Base-by-base conservation (phyloP, 2,888 invertebrate genomes). In the Heterodera filipjevi region DNA sequence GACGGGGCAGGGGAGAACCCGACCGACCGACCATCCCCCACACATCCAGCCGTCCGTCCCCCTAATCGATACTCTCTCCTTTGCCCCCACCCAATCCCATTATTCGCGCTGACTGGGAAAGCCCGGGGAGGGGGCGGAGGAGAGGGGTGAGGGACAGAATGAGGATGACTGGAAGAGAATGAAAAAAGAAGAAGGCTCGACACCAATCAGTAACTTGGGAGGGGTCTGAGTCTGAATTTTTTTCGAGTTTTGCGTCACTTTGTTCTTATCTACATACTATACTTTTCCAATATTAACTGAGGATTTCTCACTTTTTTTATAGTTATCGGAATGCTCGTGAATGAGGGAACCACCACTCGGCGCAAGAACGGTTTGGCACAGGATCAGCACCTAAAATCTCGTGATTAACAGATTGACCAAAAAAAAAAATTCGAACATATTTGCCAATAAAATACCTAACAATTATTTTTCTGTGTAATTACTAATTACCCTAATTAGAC, bases 31-130 rank as follows among this genome's bases (percentile, higher is more conserved):
- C 59, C 59, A n/a, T 27, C 59, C 59, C 59, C 59, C 59, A n/a
- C 59, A 59, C 59, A 59, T 59, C 59, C 59, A 59, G 59, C 59
- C 59, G 19, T 14, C 27, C 10, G n/a, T 27, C 59, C 27, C n/a
- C 59, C 59, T 27, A 59, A 59, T 59, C 59, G 59, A 59, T 59
- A 59, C 59, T 59, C 59, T 59, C 59, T 59, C 59, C 59, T 59
- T 59, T 59, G 59, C 59, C 59, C 59, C 59, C 59, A 59, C n/a
- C 59, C 59, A 59, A 59, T 59, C 59, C 59, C 59, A 59, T 59
- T 59, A 59, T 59, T 59, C 59, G 59, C 59, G 59, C 59, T 59
- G 59, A 59, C 59, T 59, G 59, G 59, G 59, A 59, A 59, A n/a
- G 10, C 59, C 59, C 27, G 59, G 59, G 3, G n/a, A n/a, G 59